Evolutionary conservation across 2,888 invertebrate genomes (phyloP).

Genomic region (Dione vanillae): DNA sequence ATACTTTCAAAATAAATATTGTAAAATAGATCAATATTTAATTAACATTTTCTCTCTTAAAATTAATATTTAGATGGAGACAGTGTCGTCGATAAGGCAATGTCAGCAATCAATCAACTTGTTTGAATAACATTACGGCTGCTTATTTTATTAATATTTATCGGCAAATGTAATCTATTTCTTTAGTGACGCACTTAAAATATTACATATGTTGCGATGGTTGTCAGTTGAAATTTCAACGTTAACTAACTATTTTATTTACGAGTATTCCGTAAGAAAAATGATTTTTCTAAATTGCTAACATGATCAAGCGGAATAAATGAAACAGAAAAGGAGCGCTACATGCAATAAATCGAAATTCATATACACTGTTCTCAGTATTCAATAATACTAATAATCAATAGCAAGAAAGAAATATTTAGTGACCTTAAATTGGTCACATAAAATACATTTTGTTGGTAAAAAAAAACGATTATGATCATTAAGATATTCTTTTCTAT

Average conservation of each 20-base stretch:
- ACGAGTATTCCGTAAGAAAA: neutral
- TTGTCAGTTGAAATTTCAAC: neutral
- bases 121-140: slow-evolving; percentile 3
- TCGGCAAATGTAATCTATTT: slow-evolving; percentile 3
- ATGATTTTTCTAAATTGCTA: neutral
- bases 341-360: too few species aligned
- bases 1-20: neutral
- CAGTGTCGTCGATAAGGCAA: neutral
- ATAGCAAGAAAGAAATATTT: too few species aligned
- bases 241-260: neutral
- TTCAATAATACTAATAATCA: too few species aligned
- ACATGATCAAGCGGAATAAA: neutral
- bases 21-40: too few species aligned
- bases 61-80: too few species aligned
- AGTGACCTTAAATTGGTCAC: too few species aligned
- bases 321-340: neutral
- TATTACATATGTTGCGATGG: neutral
- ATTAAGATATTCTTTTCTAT: too few species aligned
- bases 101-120: neutral
- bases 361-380: too few species aligned
- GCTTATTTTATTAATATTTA: slow-evolving; percentile 17
- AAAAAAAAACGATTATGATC: too few species aligned
- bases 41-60: too few species aligned
- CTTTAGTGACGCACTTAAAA: neutral
- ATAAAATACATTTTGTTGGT: too few species aligned